Base-by-base conservation (phyloP, 30 jellyfish, hydroid and myxozoan genomes). In the Chironex yamaguchii region DNA sequence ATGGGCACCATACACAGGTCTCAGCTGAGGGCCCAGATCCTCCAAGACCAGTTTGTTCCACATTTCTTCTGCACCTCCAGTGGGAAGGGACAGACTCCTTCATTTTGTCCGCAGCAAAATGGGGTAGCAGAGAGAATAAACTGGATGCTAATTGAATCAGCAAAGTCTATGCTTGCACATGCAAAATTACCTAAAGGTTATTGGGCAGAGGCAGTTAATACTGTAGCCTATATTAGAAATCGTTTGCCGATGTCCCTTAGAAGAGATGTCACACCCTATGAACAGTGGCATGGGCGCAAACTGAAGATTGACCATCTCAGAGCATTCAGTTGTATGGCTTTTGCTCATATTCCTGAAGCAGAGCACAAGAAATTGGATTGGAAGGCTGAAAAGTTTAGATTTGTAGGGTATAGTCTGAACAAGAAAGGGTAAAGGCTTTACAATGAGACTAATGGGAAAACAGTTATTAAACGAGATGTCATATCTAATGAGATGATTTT, bases 271-370 rank as follows among this genome's bases (percentile, higher is more conserved):
- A 67, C 97, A 2, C 95, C 96, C 20, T 64, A 42, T 52, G 96
- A 88, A 35, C 36, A 23, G 22, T 88, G 72, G 90, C 22, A 42
- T 48, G 96, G 97, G 4, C 21, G 0, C 4, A 88, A 68, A 34
- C 95, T 95, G 34, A 49, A 68, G 30, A 93, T 76, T 4, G 52
- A 30, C 28, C 42, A 87, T 52, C 76, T 87, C 2, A 25, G 93
- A 23, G 58, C 54, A 2, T 85, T 85, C 48, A 92, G 92, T 2
- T 85, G 96, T 76, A n/a, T 36, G 12, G 91, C 89, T n/a, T 75
- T 72, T 42, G 93, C 93, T 23, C 92, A 74, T 24, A 68, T 85
- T 49, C 64, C 88, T 22, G 64, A 85, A 30, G 69, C 34, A n/a
- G 86, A 85, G 64, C 52, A 17, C 17, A 49, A 62, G 49, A 88